Conservation (phyloP, 2,797 vertebrate genomes). For the Danio tinwini region DNA sequence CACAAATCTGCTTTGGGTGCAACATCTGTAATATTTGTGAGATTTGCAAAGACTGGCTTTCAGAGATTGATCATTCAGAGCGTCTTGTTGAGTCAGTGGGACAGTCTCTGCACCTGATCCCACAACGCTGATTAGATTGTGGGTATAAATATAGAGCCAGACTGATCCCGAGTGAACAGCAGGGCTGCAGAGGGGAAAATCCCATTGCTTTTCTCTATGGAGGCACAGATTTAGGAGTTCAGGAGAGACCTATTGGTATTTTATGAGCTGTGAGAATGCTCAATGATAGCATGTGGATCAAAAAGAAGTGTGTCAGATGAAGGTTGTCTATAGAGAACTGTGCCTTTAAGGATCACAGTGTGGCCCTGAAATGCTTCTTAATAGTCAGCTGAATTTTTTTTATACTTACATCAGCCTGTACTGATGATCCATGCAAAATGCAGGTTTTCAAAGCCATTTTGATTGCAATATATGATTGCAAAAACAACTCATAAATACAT, state of each 20-base stretch:
- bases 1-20: background rate
- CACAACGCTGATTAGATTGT: background rate
- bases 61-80: background rate
- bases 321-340: no score
- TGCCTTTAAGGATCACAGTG: no score
- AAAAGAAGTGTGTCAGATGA: no score
- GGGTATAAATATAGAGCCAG: background rate
- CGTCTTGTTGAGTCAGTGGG: background rate
- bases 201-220: background rate
- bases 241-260: background rate
- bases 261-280: background rate
- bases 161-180: background rate
- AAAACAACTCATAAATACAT: no score
- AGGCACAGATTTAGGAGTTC: background rate
- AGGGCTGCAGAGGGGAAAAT: background rate
- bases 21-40: background rate
- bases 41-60: background rate
- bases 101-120: background rate
- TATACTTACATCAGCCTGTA: no score
- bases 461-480: no score
- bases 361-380: no score
- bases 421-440: no score
- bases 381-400: no score
- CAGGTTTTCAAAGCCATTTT: no score
- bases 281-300: background rate